A percentile compares a stretch with the other conserved stretches of the same genome.
These are phyloP conservation scores for Osmerus mordax DNA, from an alignment of 2,113 vertebrate species.

Conservation along the genomic window DNA sequence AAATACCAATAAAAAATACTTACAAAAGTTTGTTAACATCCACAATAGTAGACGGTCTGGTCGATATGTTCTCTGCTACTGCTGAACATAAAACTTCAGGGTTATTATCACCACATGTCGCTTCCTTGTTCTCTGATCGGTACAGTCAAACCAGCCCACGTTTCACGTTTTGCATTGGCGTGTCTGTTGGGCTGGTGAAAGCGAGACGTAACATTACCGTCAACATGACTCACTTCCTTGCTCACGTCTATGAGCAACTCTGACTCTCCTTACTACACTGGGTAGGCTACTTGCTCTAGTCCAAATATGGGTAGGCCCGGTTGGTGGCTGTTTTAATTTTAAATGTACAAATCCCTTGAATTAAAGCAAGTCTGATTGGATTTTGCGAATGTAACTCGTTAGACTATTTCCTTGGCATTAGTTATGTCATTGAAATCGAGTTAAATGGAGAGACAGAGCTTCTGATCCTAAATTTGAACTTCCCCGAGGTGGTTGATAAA, in stretches of 20 bases:
- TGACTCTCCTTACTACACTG: slow-evolving; percentile 33
- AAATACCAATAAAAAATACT: too few species aligned
- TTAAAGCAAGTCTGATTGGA: too few species aligned
- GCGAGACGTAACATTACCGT: slow-evolving; percentile 58
- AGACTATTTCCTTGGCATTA: too few species aligned
- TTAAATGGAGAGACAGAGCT: too few species aligned
- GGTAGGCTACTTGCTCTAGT: neutral
- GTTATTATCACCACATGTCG: slow-evolving; percentile 56
- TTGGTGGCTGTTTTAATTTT: neutral
- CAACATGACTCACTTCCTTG: slow-evolving; percentile 74
- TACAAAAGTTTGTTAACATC: too few species aligned
- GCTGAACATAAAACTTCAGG: neutral
- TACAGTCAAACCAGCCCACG: slow-evolving; percentile 28
- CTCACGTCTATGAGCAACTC: slow-evolving; percentile 29
- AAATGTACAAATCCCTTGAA: too few species aligned
- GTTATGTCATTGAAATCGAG: too few species aligned
- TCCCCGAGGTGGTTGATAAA: too few species aligned
- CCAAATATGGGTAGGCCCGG: slow-evolving; percentile 61
- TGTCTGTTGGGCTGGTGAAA: slow-evolving; percentile 30
- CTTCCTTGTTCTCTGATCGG: slow-evolving; percentile 62
- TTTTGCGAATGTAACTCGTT: too few species aligned
- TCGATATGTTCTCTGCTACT: neutral
- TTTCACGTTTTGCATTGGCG: slow-evolving; percentile 10
- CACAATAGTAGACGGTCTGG: neutral
- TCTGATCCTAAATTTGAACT: too few species aligned